Evolutionary conservation across 2,888 invertebrate genomes (phyloP).

Genomic region (Paralinhomoeus sp.): DNA sequence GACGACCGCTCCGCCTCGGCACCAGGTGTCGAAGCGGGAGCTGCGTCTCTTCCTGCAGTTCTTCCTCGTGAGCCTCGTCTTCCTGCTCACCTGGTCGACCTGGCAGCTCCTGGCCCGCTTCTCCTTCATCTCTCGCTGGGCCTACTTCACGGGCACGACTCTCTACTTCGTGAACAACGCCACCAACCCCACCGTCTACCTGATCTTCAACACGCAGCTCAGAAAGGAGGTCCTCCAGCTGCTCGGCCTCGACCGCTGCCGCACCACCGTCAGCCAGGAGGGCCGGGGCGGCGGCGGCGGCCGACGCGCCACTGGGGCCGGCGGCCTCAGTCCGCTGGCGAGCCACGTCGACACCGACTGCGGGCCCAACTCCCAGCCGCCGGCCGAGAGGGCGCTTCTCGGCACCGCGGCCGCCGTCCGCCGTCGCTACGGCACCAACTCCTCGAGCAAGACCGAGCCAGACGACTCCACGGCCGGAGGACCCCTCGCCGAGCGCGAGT

Average conservation of each 20-base stretch:
- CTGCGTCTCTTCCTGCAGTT: constrained; percentile 20
- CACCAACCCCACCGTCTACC: constrained; percentile 19
- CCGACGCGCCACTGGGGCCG: no score
- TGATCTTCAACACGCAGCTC: constrained; percentile 19
- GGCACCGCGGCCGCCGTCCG: no score
- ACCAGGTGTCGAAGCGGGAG: constrained; percentile 13
- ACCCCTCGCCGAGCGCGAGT: no score
- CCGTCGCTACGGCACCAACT: no score
- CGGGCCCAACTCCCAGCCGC: no score
- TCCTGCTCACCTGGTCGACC: constrained; percentile 18
- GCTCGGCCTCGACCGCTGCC: constrained; percentile 2
- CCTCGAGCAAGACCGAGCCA: no score
- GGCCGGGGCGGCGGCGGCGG: no score
- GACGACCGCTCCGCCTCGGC: background rate
- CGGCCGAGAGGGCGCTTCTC: no score
- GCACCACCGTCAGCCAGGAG: no score
- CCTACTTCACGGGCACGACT: constrained; percentile 19
- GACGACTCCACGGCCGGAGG: no score
- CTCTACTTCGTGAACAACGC: constrained; percentile 21
- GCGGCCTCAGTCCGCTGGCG: no score
- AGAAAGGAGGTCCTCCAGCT: constrained; percentile 16
- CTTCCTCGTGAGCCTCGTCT: constrained; percentile 20
- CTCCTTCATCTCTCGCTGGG: constrained; percentile 14
- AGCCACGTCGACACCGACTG: no score
- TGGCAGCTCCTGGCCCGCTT: constrained; percentile 16